Evolutionary conservation across 2,888 invertebrate species (phyloP).

Genomic region (Mongoloraphidia duomilia): DNA sequence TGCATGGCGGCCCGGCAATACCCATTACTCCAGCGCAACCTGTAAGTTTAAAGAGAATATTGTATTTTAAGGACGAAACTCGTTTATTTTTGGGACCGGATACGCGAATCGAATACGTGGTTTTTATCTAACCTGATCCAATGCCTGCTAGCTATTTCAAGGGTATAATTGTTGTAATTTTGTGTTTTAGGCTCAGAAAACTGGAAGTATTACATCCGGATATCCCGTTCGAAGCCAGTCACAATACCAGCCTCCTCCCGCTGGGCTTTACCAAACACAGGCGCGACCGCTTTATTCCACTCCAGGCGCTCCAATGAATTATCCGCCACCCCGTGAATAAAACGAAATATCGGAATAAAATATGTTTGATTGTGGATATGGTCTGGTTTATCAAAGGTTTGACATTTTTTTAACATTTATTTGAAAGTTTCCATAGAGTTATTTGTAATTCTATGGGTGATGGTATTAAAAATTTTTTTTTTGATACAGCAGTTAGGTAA

Average conservation of each 20-base stretch:
- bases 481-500: no score
- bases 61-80: neutral
- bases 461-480: no score
- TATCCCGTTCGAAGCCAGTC: conserved; percentile 62
- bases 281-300: conserved; percentile 1
- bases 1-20: conserved; percentile 35
- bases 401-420: neutral
- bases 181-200: conserved; percentile 46
- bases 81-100: neutral
- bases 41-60: conserved; percentile 18
- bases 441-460: neutral
- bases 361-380: neutral
- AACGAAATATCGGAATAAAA: neutral
- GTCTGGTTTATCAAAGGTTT: neutral
- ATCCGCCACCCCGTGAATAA: conserved; percentile 3
- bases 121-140: no score
- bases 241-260: conserved; percentile 25
- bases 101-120: no score
- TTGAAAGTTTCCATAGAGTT: neutral
- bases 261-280: conserved; percentile 1
- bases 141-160: neutral
- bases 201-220: conserved; percentile 71
- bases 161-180: conserved; percentile 2
- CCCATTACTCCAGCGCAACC: conserved; percentile 40
- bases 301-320: conserved; percentile 1